Conservation (phyloP, 2,888 invertebrate species). For the Coenonympha arcania region DNA sequence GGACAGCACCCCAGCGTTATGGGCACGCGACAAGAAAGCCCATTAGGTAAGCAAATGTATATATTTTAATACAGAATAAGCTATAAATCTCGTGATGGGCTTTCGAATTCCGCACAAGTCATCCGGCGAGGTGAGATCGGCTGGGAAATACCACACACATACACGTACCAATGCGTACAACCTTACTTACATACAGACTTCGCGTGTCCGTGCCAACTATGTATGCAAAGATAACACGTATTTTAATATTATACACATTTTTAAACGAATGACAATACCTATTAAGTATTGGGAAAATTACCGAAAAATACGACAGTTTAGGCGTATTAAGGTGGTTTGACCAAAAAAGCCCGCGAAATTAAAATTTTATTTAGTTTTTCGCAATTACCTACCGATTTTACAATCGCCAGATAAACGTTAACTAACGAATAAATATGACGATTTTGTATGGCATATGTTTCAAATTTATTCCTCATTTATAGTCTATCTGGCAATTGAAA, state of each 20-base stretch:
- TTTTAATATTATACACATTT: conserved; percentile 38
- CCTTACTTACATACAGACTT: conserved; percentile 49
- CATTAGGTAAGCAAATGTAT: conserved; percentile 71
- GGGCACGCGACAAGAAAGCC: conserved; percentile 69
- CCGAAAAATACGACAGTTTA: too few relatives aligned
- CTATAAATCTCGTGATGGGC: conserved; percentile 73
- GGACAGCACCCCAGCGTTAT: conserved; percentile 43
- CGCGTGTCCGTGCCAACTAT: conserved; percentile 46
- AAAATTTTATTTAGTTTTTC: too few relatives aligned
- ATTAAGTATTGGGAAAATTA: conserved; percentile 8
- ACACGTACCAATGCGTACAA: conserved; percentile 47
- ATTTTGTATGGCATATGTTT: too few relatives aligned
- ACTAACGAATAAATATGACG: too few relatives aligned
- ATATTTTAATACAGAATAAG: conserved; percentile 72
- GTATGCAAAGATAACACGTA: conserved; percentile 42
- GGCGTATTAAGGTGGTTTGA: too few relatives aligned
- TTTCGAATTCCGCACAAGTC: conserved; percentile 74
- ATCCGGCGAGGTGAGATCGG: conserved; percentile 70
- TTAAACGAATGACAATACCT: conserved; percentile 14
- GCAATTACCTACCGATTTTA: too few relatives aligned
- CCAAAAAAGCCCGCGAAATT: too few relatives aligned
- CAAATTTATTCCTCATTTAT: too few relatives aligned
- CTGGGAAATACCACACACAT: conserved; percentile 70
- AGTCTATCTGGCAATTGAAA: too few relatives aligned
- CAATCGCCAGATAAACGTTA: too few relatives aligned